Percentiles rank a stretch among this genome's conserved stretches.
Evolutionary conservation across 2,113 vertebrate species (phyloP).

Genomic region (Aramus guarauna): DNA sequence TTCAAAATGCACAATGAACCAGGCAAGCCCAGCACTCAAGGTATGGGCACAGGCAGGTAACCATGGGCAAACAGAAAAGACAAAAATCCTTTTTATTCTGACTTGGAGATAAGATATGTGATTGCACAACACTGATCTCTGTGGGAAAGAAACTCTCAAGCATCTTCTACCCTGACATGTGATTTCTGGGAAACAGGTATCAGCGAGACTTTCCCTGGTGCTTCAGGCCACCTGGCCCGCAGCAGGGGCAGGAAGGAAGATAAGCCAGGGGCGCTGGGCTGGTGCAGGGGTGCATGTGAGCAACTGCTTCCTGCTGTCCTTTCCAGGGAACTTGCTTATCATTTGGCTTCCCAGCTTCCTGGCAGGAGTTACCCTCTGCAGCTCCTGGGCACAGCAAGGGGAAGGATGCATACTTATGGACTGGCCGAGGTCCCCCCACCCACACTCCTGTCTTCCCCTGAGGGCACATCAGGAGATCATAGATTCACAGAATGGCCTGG

Average conservation of each 20-base stretch:
- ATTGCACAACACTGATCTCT: not conserved
- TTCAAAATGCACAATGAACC: not conserved
- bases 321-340: not conserved
- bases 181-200: not conserved
- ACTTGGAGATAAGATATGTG: rapidly evolving
- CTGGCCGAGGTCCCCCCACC: too few relatives aligned
- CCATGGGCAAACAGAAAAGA: not conserved
- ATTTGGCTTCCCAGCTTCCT: not conserved
- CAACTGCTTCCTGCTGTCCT: not conserved
- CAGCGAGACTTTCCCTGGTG: rapidly evolving
- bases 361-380: not conserved
- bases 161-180: not conserved
- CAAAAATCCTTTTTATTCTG: not conserved
- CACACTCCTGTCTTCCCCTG: not conserved
- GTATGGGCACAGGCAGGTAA: not conserved
- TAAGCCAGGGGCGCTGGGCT: rapidly evolving
- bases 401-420: rapidly evolving
- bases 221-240: rapidly evolving
- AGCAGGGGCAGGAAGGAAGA: not conserved
- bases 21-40: not conserved
- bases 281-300: not conserved
- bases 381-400: not conserved
- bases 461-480: not conserved
- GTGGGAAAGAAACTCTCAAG: not conserved
- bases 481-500: too few relatives aligned